Evolutionary conservation across 2,888 invertebrate genomes (phyloP).

Genomic region (Leucophora obtusa): DNA sequence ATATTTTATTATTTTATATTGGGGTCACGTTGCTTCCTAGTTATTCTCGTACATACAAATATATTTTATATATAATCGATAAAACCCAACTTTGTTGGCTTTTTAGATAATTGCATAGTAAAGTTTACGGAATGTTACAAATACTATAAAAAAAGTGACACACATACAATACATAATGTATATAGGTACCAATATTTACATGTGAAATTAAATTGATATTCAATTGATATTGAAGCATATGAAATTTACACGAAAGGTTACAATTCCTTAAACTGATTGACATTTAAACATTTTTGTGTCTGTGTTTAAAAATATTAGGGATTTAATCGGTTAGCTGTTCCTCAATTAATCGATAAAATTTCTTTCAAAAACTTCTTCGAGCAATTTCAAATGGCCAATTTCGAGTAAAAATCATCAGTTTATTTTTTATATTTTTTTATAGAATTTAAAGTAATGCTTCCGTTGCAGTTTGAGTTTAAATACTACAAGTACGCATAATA

Average conservation of each 20-base stretch:
- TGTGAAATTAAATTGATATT: constrained; percentile 49
- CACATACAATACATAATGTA: constrained; percentile 12
- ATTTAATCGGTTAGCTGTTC: too few relatives aligned
- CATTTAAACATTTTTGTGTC: constrained; percentile 28
- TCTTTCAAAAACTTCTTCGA: too few relatives aligned
- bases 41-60: neutral
- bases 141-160: neutral
- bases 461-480: too few relatives aligned
- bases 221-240: constrained; percentile 40
- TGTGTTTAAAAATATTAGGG: too few relatives aligned
- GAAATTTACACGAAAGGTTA: constrained; percentile 32
- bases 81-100: constrained; percentile 33
- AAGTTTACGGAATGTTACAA: constrained; percentile 28
- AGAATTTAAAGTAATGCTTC: too few relatives aligned
- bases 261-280: constrained; percentile 39
- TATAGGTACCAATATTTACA: too few relatives aligned
- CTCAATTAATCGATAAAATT: too few relatives aligned
- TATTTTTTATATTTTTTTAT: too few relatives aligned
- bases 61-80: constrained; percentile 38
- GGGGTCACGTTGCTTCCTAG: constrained; percentile 46
- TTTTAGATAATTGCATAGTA: constrained; percentile 52
- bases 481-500: too few relatives aligned
- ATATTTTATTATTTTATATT: constrained; percentile 57
- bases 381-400: too few relatives aligned
- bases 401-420: too few relatives aligned